Base-by-base conservation (phyloP, 2,113 vertebrate genomes). In the Tichodroma muraria region DNA sequence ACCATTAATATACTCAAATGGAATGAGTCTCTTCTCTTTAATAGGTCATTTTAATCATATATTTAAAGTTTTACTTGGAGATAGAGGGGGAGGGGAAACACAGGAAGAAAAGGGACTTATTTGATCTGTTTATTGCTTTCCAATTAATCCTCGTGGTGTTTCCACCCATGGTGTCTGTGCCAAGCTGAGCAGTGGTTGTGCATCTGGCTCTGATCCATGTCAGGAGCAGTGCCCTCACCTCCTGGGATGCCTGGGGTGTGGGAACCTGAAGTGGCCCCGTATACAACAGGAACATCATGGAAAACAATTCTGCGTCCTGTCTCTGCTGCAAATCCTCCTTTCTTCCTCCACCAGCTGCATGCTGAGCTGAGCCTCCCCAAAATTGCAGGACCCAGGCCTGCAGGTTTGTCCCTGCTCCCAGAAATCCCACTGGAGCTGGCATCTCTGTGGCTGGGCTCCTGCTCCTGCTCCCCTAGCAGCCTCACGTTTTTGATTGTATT, bases 401-500 rank as follows among this genome's bases (percentile, higher is more conserved):
- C 23, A 53, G 52, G 12, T 20, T 66, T 3, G 6, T 52, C 57
- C 70, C 24, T n/a, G 50, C 60, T 64, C 33, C 64, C 72, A 44
- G 17, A 23, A 84, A 92, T 23, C 59, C 84, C 66, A 0, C 54
- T 8, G 31, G 85, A 59, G 61, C 69, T 72, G 66, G 61, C 33
- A 56, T 2, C 25, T 38, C 68, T 54, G 66, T 0, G 2, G 19
- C 49, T n/a, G 37, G 38, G 27, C 50, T 93, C 73, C 86, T 27
- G 27, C 50, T 93, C 73, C 86, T 27, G 2, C 77, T 84, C 83
- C 80, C 77, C 73, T 88, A 95, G 92, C 73, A 70, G 53, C 95
- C 73, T 80, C 93, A 56, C 4, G 2, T 38, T 95, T 92, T 64
- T 90, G 57, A 83, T 94, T 95, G 96, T 97, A 98, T 98, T 99